Evolutionary conservation across 2,888 invertebrate species (phyloP).

Genomic region (Hofmannophila pseudospretella): DNA sequence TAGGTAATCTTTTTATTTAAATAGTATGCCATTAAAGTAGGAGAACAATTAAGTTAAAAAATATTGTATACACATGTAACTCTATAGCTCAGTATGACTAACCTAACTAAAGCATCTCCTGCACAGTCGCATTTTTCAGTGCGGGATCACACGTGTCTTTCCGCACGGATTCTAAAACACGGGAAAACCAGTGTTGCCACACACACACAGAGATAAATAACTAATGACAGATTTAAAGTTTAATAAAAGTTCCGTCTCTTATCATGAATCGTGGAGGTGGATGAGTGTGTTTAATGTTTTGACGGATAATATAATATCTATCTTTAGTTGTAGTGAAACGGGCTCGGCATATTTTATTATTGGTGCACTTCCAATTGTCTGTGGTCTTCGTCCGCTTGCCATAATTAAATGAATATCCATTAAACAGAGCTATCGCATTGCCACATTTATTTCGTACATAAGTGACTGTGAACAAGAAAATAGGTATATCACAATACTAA

Average conservation of each 20-base stretch:
- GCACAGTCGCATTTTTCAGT: no score
- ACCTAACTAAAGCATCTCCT: no score
- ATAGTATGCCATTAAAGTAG: no score
- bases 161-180: no score
- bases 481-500: no score
- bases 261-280: slow-evolving; percentile 12
- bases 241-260: slow-evolving; percentile 17
- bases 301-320: slow-evolving; percentile 5
- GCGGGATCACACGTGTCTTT: no score
- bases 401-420: slow-evolving; percentile 28
- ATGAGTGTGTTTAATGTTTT: slow-evolving; percentile 12
- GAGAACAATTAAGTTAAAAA: no score
- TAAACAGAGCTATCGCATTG: slow-evolving; percentile 21
- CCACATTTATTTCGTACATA: slow-evolving; percentile 22
- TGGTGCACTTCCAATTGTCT: slow-evolving; percentile 24
- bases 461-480: slow-evolving; percentile 19
- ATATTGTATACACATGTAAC: no score
- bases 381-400: slow-evolving; percentile 12
- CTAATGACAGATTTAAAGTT: slow-evolving; percentile 9
- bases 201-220: no score
- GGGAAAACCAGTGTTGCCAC: no score
- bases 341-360: slow-evolving; percentile 3
- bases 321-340: slow-evolving; percentile 13
- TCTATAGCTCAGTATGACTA: no score
- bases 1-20: no score